Conservation (phyloP, 92 coral and sea anemone species). For the Zoanthus sansibaricus region DNA sequence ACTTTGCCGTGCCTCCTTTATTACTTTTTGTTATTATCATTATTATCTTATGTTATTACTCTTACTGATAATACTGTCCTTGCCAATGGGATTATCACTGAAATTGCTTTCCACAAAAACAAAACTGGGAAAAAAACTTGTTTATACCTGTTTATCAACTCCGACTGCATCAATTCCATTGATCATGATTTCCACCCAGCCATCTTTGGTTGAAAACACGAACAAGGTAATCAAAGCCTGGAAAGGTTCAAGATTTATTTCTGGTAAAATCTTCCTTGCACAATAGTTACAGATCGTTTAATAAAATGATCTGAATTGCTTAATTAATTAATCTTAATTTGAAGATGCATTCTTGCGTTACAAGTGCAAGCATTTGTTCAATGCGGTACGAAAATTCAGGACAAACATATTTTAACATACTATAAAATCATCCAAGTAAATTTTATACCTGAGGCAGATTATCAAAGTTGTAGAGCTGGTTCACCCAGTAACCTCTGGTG, state of each 20-base stretch:
- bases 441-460: conserved; percentile 77
- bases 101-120: neutral
- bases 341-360: too few relatives aligned
- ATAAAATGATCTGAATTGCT: too few relatives aligned
- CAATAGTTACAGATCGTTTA: neutral
- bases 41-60: too few relatives aligned
- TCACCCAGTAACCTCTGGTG: conserved; percentile 75
- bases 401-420: too few relatives aligned
- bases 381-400: too few relatives aligned
- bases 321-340: too few relatives aligned
- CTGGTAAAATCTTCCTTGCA: neutral
- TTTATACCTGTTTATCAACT: conserved; percentile 80
- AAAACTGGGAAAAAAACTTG: neutral
- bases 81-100: neutral
- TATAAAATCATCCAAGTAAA: too few relatives aligned
- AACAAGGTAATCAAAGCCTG: conserved; percentile 94
- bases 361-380: too few relatives aligned
- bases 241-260: neutral
- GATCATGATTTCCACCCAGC: conserved; percentile 99
- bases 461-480: conserved; percentile 93
- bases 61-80: too few relatives aligned
- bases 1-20: too few relatives aligned
- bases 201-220: conserved; percentile 95
- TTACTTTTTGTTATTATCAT: too few relatives aligned
- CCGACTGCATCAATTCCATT: conserved; percentile 97